Percentiles rank a stretch among this genome's conserved stretches.
phyloP scores from a whole-genome alignment of 2,797 vertebrate genomes.

The Sebastes taczanowskii region DNA sequence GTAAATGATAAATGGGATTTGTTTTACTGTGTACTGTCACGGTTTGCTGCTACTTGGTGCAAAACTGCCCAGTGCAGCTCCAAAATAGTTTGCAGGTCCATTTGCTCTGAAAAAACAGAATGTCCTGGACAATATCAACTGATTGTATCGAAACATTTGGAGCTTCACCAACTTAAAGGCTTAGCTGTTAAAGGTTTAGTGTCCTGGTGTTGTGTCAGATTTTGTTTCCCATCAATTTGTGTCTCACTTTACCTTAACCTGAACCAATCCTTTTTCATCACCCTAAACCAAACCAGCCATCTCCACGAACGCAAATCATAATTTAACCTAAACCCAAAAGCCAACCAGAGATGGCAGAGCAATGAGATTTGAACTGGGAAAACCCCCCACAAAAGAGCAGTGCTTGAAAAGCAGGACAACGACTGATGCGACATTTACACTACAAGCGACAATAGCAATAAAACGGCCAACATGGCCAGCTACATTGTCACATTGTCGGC shows the following conservation, averaged over 20 bases:
- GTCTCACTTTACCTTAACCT: not conserved
- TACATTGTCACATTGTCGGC: no score
- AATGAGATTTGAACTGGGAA: not conserved
- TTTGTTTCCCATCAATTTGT: not conserved
- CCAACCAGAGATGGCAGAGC: not conserved
- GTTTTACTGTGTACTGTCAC: not conserved
- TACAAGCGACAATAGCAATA: no score
- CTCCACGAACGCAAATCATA: no score
- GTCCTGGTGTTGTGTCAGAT: not conserved
- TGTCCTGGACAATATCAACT: not conserved
- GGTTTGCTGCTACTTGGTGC: not conserved
- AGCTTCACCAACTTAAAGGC: not conserved
- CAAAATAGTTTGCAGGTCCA: not conserved
- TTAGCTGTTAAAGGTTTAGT: not conserved
- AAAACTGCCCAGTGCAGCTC: not conserved
- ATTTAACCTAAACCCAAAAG: not conserved
- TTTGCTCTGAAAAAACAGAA: not conserved
- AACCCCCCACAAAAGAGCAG: not conserved
- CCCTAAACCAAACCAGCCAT: not conserved
- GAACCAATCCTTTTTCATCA: not conserved
- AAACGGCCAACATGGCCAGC: no score
- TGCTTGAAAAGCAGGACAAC: not conserved
- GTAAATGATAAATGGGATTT: conserved; percentile 7
- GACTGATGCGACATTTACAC: not conserved
- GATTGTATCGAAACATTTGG: not conserved